Base-by-base conservation (phyloP, 1,140 invertebrate genomes). In the Acyrthosiphon pisum region DNA sequence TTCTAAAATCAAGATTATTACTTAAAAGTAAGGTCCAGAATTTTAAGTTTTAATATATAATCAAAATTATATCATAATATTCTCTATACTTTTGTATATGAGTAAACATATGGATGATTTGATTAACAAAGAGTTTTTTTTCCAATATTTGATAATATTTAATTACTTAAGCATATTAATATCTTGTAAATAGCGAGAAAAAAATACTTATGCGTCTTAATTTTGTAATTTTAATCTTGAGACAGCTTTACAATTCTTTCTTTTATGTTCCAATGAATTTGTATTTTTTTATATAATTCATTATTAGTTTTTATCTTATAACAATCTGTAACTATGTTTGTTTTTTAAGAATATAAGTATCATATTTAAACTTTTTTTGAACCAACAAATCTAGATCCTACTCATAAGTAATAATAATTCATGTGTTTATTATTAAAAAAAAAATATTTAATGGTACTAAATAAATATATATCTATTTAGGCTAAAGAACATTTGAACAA, bases 401-500 rank as follows among this genome's bases (percentile, higher is more conserved):
- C 18, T 76, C 14, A 6, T 76, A 76, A n/a, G 14, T 30, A 14
- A n/a, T 68, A 30, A 11, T 68, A 68, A 68, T 68, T 68, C 2
- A n/a, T 76, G n/a, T n/a, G 20, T 18, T 26, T 84, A 30, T n/a
- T 87, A n/a, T 86, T 86, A 48, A 37, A 83, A 30, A 46, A n/a
- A 86, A 46, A 86, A 30, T 86, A 46, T n/a, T 56, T 41, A 87
- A 30, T 88, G 2, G 1, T 50, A n/a, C 11, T 46, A 50, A 88
- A 88, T 88, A 86, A 8, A 53, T 89, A 1, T 89, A 1, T 90
- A 60, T 44, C 14, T 26, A 6, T 48, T 90, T 94, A 97, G 97
- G 97, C 97, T 30, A 95, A 98, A 94, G 96, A 97, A 93, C 96
- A 98, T 95, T 96, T 99, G 7, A 96, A 96, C 94, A 97, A 98